Evolutionary conservation across 37 sponge, comb jelly and placozoan genomes (phyloP).

Genomic region (Beroe forskalii): DNA sequence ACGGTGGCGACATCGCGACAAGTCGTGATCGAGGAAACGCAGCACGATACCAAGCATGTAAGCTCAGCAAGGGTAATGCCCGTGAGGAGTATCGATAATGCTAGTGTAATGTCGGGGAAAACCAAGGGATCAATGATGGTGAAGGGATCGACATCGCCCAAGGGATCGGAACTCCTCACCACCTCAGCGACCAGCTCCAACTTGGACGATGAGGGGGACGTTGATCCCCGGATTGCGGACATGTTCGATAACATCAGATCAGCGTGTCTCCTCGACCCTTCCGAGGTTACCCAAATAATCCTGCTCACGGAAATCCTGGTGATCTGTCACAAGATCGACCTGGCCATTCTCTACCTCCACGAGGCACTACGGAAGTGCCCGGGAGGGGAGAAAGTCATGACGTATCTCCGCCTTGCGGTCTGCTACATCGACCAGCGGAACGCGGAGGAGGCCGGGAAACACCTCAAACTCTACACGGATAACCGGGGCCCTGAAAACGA

Average conservation of each 20-base stretch:
- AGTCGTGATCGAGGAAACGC: conserved; percentile 33
- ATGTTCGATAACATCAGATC: conserved; percentile 46
- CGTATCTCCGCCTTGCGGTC: conserved; percentile 10
- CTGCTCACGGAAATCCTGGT: conserved; percentile 44
- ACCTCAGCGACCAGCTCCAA: not conserved
- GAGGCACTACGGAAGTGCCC: conserved; percentile 39
- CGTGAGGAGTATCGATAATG: conserved; percentile 28
- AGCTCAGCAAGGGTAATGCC: conserved; percentile 1
- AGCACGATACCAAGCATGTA: not conserved
- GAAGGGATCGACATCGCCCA: conserved; percentile 13
- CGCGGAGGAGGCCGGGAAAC: conserved; percentile 18
- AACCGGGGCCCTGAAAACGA: not conserved
- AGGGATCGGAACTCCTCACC: conserved; percentile 43
- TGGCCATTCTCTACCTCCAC: conserved; percentile 59
- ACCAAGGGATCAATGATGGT: not conserved
- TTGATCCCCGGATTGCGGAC: conserved; percentile 13
- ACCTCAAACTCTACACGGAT: conserved; percentile 1
- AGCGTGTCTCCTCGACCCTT: conserved; percentile 42
- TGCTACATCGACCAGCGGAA: conserved; percentile 41
- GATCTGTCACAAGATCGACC: conserved; percentile 41
- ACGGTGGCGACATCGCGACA: not conserved
- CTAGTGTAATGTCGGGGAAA: not conserved
- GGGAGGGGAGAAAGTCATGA: conserved; percentile 59
- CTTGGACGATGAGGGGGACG: not conserved
- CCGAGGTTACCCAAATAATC: not conserved